Conservation (phyloP, 2,797 vertebrate species). For the Esox masquinongy region DNA sequence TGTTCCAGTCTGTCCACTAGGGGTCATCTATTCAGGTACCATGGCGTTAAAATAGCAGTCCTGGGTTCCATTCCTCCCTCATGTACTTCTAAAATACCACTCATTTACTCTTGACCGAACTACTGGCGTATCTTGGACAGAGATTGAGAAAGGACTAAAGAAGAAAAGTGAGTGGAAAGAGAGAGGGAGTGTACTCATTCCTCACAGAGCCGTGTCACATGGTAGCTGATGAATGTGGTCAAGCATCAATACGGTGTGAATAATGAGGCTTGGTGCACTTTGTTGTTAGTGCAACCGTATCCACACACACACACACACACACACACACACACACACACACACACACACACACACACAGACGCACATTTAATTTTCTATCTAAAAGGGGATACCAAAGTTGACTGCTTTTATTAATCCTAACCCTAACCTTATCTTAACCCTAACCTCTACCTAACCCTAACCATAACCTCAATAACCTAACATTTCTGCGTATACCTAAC, state of each 20-base stretch:
- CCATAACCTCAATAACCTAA: too few relatives aligned
- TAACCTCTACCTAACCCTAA: too few relatives aligned
- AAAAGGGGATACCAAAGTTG: too few relatives aligned
- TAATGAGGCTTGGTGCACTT: constrained; percentile 20
- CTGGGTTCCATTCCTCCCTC: neutral
- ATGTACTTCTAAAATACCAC: neutral
- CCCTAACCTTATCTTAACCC: too few relatives aligned
- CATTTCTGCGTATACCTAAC: too few relatives aligned
- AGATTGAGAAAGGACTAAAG: neutral
- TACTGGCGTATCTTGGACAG: neutral
- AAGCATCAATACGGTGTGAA: constrained; percentile 47
- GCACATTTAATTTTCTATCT: neutral
- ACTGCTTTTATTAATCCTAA: too few relatives aligned
- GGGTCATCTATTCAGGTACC: constrained; percentile 1
- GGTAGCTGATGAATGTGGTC: constrained; percentile 59
- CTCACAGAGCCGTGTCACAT: constrained; percentile 47
- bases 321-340: constrained; percentile 16
- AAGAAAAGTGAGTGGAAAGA: neutral
- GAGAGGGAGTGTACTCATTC: constrained; percentile 13
- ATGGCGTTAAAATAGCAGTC: neutral
- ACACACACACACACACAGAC: constrained; percentile 13
- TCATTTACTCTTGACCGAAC: neutral
- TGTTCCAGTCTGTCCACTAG: constrained; percentile 27
- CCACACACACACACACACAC: neutral
- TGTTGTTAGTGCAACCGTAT: neutral